Evolutionary conservation across 2,113 vertebrate species (phyloP).

Genomic region (Etheostoma spectabile): DNA sequence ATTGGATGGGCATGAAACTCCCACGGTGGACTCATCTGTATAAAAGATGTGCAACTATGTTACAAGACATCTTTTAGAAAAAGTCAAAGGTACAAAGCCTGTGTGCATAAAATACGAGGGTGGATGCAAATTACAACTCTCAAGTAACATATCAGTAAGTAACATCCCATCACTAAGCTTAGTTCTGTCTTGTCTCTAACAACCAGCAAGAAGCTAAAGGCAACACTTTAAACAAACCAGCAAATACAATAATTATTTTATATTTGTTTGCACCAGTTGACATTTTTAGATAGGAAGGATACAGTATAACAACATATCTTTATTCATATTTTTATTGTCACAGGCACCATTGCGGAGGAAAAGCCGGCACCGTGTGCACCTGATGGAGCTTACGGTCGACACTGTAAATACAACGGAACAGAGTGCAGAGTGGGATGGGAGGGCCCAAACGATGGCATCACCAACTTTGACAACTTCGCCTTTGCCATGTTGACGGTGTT

Average conservation of each 20-base stretch:
- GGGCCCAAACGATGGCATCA: slow-evolving; percentile 97
- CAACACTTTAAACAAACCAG: not conserved
- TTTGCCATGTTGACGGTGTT: slow-evolving; percentile 99
- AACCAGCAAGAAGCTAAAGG: not conserved
- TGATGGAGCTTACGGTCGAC: slow-evolving; percentile 89
- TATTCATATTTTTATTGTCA: not conserved
- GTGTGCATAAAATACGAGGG: not conserved
- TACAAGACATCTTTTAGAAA: not conserved
- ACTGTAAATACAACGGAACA: slow-evolving; percentile 89
- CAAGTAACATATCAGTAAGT: not conserved
- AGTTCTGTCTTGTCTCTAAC: not conserved
- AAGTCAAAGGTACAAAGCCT: not conserved
- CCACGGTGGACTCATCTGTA: not conserved
- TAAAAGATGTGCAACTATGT: too few relatives aligned
- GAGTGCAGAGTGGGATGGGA: slow-evolving; percentile 92
- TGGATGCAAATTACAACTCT: not conserved
- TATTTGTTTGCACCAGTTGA: not conserved
- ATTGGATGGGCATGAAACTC: not conserved
- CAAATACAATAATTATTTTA: not conserved
- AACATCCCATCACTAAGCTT: not conserved
- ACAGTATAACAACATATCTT: not conserved
- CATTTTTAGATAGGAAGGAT: not conserved
- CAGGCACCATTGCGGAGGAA: slow-evolving; percentile 84
- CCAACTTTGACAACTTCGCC: slow-evolving; percentile 99
- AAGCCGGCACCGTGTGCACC: slow-evolving; percentile 94